These are phyloP conservation scores for Sminthopsis crassicaudata DNA, from an alignment of 2,113 vertebrate species.

Conservation along the genomic window DNA sequence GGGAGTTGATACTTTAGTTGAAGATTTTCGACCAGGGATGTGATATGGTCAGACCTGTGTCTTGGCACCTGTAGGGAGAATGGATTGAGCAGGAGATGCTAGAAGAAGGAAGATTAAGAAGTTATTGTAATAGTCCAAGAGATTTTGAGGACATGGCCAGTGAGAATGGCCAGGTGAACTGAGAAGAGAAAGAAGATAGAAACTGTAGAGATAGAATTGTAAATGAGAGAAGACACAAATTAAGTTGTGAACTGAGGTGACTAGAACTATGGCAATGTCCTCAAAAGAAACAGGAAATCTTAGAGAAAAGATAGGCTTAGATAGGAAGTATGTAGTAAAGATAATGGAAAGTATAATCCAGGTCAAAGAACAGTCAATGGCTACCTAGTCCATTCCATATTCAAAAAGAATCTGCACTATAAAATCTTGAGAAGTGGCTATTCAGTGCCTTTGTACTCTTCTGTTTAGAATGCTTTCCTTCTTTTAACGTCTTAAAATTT, in stretches of 20 bases:
- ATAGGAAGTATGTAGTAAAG: not conserved
- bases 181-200: not conserved
- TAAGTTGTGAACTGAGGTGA: not conserved
- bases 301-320: not conserved
- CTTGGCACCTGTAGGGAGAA: not conserved
- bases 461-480: not conserved
- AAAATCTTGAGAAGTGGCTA: not conserved
- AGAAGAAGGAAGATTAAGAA: not conserved
- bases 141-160: not conserved
- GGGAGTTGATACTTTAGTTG: not conserved
- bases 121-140: not conserved
- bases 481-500: not conserved
- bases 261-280: not conserved
- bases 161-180: not conserved
- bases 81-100: not conserved
- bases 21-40: not conserved
- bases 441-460: not conserved
- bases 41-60: not conserved
- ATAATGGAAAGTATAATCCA: not conserved
- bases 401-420: not conserved
- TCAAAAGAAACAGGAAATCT: not conserved
- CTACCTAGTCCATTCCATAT: not conserved
- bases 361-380: not conserved
- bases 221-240: not conserved
- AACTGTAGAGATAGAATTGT: not conserved